Base-by-base conservation (phyloP, 2,888 invertebrate genomes). In the Meghimatium bilineatum region DNA sequence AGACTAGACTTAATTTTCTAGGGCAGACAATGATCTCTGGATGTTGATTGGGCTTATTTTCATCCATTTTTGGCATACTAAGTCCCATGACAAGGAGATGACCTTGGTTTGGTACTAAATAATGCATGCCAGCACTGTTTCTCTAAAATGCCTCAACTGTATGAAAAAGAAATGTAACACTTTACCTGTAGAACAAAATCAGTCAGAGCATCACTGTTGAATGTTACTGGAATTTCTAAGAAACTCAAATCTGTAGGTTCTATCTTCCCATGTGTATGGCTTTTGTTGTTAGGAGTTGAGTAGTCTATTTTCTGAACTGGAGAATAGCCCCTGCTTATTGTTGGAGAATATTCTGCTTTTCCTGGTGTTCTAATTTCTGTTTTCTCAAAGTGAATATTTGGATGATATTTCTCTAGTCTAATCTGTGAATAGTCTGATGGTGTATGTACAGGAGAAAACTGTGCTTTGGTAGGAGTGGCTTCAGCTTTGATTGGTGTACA, bases 111-210 rank as follows among this genome's bases (percentile, higher is more conserved):
- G n/a, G n/a, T n/a, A n/a, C n/a, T n/a, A n/a, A n/a, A n/a, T n/a
- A n/a, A n/a, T n/a, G n/a, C n/a, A n/a, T n/a, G n/a, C n/a, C n/a
- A n/a, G n/a, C n/a, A n/a, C n/a, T n/a, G n/a, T n/a, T n/a, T n/a
- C n/a, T n/a, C n/a, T n/a, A n/a, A n/a, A n/a, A n/a, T n/a, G n/a
- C n/a, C n/a, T n/a, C n/a, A n/a, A n/a, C n/a, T n/a, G n/a, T n/a
- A n/a, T n/a, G n/a, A n/a, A n/a, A n/a, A n/a, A n/a, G n/a, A n/a
- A n/a, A n/a, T 56, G 20, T 17, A 56, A 56, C 23, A 56, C 10
- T 63, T 26, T 82, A 87, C 86, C 83, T 85, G 86, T 82, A 87
- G 82, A 69, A 79, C 85, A 36, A 86, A 77, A 63, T 87, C 87
- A 32, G 87, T 77, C 14, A 87, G 79, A 8, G 82, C 80, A 44